phyloP scores from a whole-genome alignment of 2,113 vertebrate genomes.

The Pedionomus torquatus region DNA sequence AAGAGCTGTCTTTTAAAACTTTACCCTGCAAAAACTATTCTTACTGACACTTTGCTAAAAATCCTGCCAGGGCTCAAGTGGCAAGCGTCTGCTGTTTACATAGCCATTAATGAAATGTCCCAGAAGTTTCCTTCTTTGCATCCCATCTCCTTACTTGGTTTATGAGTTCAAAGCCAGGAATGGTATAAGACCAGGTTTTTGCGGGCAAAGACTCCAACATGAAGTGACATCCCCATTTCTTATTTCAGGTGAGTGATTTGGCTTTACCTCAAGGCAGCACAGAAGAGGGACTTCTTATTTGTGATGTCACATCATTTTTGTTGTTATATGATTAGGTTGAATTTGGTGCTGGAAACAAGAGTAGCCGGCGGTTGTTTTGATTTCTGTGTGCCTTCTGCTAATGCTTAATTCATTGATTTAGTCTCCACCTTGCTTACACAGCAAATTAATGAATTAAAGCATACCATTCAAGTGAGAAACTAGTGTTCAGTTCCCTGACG shows the following conservation, averaged over 20 bases:
- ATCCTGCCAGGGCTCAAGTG: background rate
- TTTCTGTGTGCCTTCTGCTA: background rate
- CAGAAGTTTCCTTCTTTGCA: background rate
- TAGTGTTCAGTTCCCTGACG: rapidly evolving
- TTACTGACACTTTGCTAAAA: background rate
- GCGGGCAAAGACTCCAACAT: background rate
- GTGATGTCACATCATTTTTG: background rate
- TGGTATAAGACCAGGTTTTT: background rate
- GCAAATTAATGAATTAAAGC: background rate
- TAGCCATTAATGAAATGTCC: background rate
- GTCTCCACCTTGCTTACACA: background rate
- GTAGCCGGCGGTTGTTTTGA: background rate
- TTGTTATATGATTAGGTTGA: background rate
- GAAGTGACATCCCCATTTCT: background rate
- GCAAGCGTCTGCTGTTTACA: background rate
- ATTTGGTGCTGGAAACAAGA: background rate
- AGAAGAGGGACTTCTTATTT: background rate
- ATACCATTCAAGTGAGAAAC: background rate
- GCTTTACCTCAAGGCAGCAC: background rate
- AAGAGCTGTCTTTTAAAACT: background rate
- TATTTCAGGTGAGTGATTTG: background rate
- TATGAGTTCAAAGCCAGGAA: background rate
- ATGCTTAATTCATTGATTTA: background rate
- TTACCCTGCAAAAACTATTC: background rate
- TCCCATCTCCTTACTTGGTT: background rate